Evolutionary conservation across 2,888 invertebrate species (phyloP), one percentile per base, ranked within the genome.

Genomic region (Conus canariensis): DNA sequence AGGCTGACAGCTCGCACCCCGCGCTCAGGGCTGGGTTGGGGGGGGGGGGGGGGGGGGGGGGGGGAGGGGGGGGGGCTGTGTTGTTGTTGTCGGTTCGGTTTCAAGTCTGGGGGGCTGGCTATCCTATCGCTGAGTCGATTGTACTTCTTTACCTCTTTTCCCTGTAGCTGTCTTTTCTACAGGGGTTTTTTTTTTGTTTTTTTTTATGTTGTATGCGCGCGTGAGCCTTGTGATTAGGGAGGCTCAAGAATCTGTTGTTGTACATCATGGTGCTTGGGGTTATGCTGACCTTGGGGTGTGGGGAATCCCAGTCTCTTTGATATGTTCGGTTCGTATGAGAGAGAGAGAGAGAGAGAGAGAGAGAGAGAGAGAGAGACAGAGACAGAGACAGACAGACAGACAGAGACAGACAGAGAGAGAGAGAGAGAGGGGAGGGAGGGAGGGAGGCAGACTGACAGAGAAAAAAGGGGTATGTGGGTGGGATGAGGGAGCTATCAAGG

Each of bases 1-100:
- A 12, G 9, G 56, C 19, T 83, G 82, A 83, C 82, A 83, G 82
- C 82, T 83, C 82, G 56, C 82, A 58, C 82, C 58, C 70, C 19
- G 19, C 70, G 45, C 45, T 45, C 45, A 45, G 45, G 45, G 45
- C 45, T 45, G 45, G 45, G 2, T 45, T 1, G 45, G 45, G 45
- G 45, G 45, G 2, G 45, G 45, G 2, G 45, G 45, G 45, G 45
- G 45, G 45, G 45, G 45, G 45, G 45, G 45, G 45, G 45, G 45
- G 45, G 30, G 30, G 30, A 2, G 30, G 30, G 30, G 30, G 60
- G 4, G 60, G 16, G 12, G 16, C 74, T 22, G 9, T 74, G 22
- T 30, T 77, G 10, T 16, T 10, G 9, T 30, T 4, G 30, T 8
- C 8, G 77, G 10, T 6, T 25, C 16, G 77, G 77, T 25, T 77